Percentiles rank a stretch among this genome's conserved stretches.
Evolutionary conservation across 2,888 invertebrate species (phyloP).

Genomic region (Heteromyza rotundicornis): DNA sequence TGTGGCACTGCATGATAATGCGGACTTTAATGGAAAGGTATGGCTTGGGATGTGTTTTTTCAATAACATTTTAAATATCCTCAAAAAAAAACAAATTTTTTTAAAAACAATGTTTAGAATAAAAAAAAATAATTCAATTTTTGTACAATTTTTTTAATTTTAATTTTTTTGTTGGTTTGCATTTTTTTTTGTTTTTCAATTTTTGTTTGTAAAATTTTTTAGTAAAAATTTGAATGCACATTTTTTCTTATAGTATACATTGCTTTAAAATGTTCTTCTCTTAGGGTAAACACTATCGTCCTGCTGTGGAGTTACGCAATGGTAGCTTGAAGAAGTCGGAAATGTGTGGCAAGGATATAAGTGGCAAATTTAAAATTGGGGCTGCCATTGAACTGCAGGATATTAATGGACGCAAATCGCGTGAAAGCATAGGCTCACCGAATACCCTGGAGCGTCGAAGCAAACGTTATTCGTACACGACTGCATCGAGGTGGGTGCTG

Average conservation of each 20-base stretch:
- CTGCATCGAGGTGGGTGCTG: conserved; percentile 37
- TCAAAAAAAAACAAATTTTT: neutral
- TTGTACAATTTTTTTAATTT: too few species aligned
- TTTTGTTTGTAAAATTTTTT: too few species aligned
- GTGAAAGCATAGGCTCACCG: conserved; percentile 61
- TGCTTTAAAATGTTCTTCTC: neutral
- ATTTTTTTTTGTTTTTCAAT: too few species aligned
- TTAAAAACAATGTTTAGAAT: neutral
- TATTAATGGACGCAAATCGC: conserved; percentile 55
- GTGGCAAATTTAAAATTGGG: conserved; percentile 51
- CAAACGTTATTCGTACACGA: conserved; percentile 69
- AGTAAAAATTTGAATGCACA: too few species aligned
- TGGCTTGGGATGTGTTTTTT: neutral
- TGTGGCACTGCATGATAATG: conserved; percentile 75
- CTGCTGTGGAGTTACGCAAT: conserved; percentile 50
- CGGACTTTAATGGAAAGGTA: conserved; percentile 59
- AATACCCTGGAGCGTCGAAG: conserved; percentile 61
- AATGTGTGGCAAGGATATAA: conserved; percentile 48
- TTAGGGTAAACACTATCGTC: conserved; percentile 55
- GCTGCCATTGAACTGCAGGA: conserved; percentile 45
- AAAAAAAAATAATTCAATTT: neutral
- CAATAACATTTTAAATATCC: neutral
- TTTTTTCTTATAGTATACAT: too few species aligned
- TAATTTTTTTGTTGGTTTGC: neutral
- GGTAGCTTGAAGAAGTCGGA: conserved; percentile 57